phyloP scores from a whole-genome alignment of 2,797 vertebrate species.

The Amazona ochrocephala region DNA sequence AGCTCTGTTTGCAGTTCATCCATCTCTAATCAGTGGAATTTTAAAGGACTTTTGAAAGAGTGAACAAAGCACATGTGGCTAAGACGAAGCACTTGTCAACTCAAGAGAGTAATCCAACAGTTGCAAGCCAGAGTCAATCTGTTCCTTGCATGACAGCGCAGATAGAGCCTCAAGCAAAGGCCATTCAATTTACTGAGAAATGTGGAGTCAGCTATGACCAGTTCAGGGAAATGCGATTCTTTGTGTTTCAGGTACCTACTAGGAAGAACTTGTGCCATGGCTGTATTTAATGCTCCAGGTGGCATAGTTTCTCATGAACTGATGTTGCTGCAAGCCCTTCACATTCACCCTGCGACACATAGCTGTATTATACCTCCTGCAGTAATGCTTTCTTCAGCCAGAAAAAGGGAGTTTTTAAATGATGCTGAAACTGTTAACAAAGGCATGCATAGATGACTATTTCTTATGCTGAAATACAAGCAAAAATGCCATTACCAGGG shows the following conservation, averaged over 20 bases:
- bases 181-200: background rate
- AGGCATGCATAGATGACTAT: background rate
- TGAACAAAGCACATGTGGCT: conserved; percentile 18
- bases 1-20: conserved; percentile 27
- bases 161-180: conserved; percentile 4
- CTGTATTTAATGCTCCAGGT: background rate
- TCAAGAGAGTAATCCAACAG: conserved; percentile 27
- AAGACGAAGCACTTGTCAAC: conserved; percentile 47
- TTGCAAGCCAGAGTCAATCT: conserved; percentile 43
- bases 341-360: background rate
- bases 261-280: background rate
- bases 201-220: conserved; percentile 2
- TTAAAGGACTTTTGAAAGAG: conserved; percentile 63
- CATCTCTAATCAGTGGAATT: conserved; percentile 42
- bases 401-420: background rate
- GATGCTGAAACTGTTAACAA: background rate
- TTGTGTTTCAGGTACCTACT: conserved; percentile 9
- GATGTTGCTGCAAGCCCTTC: background rate
- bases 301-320: background rate
- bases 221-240: background rate
- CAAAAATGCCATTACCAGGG: background rate
- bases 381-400: background rate
- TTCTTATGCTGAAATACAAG: background rate
- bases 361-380: background rate
- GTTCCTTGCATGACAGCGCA: background rate